A percentile compares a stretch with the other conserved stretches of the same genome.
Evolutionary conservation across 2,888 invertebrate genomes (phyloP).

Genomic region (Andrena camellia): DNA sequence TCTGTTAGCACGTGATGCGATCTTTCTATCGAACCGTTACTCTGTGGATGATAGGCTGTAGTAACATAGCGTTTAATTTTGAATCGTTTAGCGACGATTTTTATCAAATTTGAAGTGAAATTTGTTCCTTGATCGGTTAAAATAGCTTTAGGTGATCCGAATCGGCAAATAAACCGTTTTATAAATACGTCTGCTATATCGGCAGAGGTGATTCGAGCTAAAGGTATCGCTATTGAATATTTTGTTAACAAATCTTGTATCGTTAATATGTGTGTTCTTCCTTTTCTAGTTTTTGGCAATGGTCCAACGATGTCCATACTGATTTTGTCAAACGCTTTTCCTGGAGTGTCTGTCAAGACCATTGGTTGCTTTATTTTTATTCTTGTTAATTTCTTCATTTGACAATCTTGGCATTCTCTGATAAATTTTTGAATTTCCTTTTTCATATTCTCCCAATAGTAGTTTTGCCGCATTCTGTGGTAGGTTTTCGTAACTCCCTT

Average conservation of each 20-base stretch:
- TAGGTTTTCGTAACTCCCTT: not conserved
- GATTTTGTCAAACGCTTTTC: not conserved
- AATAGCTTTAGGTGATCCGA: not conserved
- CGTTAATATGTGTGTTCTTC: not conserved
- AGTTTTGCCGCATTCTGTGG: not conserved
- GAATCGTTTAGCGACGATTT: not conserved
- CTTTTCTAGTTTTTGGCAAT: not conserved
- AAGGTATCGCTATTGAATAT: no score
- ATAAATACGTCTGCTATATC: no score
- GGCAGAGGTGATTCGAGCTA: no score
- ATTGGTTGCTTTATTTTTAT: not conserved
- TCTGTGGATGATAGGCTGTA: not conserved
- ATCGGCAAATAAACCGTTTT: not conserved
- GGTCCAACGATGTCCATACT: conserved; percentile 10
- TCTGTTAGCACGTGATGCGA: not conserved
- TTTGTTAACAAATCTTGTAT: no score
- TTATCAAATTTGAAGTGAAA: not conserved
- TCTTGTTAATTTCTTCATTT: not conserved
- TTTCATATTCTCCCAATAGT: not conserved
- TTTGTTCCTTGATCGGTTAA: not conserved
- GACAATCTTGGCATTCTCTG: not conserved
- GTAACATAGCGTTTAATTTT: not conserved
- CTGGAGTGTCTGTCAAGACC: conserved; percentile 10
- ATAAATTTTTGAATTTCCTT: not conserved
- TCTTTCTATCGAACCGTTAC: not conserved